Evolutionary conservation across 2,797 vertebrate genomes (phyloP).

Genomic region (Pipistrellus nathusii): DNA sequence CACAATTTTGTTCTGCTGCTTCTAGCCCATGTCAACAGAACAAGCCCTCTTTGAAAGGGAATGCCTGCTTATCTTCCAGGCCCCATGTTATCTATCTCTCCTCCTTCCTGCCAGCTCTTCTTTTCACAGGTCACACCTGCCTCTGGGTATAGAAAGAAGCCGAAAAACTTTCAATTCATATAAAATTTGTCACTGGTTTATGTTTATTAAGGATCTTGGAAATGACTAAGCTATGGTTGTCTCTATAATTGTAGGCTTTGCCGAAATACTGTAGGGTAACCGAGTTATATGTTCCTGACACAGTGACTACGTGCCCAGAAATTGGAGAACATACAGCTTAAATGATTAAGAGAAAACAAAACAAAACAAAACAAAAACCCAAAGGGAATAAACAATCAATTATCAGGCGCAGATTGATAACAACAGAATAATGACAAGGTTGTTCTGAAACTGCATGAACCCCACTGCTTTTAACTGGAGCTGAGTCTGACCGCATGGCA

Average conservation of each 20-base stretch:
- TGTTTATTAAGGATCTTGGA: background rate
- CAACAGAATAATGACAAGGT: background rate
- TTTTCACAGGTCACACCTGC: background rate
- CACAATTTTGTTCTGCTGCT: background rate
- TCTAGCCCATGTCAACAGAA: background rate
- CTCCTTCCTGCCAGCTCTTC: background rate
- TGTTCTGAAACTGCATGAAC: background rate
- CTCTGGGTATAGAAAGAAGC: background rate
- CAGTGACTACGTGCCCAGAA: background rate
- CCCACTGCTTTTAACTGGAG: background rate
- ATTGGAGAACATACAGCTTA: background rate
- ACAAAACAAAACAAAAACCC: background rate
- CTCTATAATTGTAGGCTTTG: background rate
- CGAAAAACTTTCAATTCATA: conserved; percentile 14
- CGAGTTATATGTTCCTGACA: background rate
- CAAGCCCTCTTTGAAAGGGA: background rate
- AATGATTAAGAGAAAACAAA: background rate
- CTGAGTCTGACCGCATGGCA: no score
- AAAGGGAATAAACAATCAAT: background rate
- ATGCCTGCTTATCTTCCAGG: background rate
- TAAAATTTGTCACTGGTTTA: background rate
- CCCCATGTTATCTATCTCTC: background rate
- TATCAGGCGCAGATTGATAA: background rate
- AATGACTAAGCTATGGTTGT: background rate
- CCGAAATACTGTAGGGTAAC: background rate